A percentile compares a stretch with the other conserved stretches of the same genome.
These are phyloP conservation scores for Troides oblongomaculatus DNA, from an alignment of 2,888 invertebrate genomes.

Conservation along the genomic window DNA sequence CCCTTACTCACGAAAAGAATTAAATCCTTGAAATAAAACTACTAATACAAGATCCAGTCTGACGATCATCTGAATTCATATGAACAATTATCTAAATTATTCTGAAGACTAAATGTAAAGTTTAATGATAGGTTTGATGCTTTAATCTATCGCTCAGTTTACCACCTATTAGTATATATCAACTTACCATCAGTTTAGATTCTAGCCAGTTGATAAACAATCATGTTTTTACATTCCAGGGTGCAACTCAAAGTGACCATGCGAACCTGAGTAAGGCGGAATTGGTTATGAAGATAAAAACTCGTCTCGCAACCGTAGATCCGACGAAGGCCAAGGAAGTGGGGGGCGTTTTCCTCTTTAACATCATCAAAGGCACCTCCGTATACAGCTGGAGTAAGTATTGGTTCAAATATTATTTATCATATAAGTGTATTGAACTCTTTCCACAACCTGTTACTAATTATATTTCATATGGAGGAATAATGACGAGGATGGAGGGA, in stretches of 20 bases:
- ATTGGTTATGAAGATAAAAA: slow-evolving; percentile 60
- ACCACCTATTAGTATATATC: too few relatives aligned
- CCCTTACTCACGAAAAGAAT: too few relatives aligned
- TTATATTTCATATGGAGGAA: too few relatives aligned
- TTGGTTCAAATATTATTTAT: background rate
- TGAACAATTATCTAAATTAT: too few relatives aligned
- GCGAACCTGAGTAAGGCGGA: slow-evolving; percentile 49
- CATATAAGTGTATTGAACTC: too few relatives aligned
- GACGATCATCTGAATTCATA: too few relatives aligned
- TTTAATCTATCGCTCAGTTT: too few relatives aligned
- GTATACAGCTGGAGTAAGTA: slow-evolving; percentile 76
- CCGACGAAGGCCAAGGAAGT: slow-evolving; percentile 58
- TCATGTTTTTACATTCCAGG: slow-evolving; percentile 50
- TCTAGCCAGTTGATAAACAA: background rate
- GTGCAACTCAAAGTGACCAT: slow-evolving; percentile 65
- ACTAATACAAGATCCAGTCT: too few relatives aligned
- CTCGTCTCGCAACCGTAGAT: slow-evolving; percentile 56
- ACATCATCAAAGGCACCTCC: slow-evolving; percentile 66
- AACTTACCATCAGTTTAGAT: background rate
- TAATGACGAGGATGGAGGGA: too few relatives aligned
- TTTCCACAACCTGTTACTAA: background rate
- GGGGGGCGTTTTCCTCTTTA: slow-evolving; percentile 73
- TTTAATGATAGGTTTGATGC: too few relatives aligned
- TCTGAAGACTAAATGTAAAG: too few relatives aligned
- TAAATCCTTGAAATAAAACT: too few relatives aligned